Base-by-base conservation (phyloP, 2,113 vertebrate genomes). In the Lepus timidus region DNA sequence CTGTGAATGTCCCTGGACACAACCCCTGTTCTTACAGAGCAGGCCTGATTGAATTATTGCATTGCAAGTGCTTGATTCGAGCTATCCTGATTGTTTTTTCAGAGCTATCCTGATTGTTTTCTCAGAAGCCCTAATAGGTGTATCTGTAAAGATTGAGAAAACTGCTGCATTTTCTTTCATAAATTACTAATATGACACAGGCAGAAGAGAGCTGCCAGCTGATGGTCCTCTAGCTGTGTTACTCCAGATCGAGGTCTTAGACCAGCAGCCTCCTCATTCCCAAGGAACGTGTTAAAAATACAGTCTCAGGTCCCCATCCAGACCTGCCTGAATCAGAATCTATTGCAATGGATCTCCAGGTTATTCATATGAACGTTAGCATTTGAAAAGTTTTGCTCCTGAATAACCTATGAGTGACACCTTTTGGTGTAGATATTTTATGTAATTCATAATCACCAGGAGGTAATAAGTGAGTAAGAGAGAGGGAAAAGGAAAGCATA, bases 161-260 rank as follows among this genome's bases (percentile, higher is more conserved):
- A 67, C 29, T 11, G 10, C 84, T 80, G 49, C 36, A 65, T 36
- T 70, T 68, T 88, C 58, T 88, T 90, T 96, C 39, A 65, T 92
- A 70, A 93, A 84, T 64, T 91, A 78, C n/a, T 95, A 81, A 75
- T 44, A 55, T 12, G 20, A 44, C 68, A 94, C 39, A 82, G 7
- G n/a, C 52, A 92, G 16, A 71, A 88, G 85, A 70, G 36, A 82
- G 9, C 25, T 93, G 29, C 55, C 44, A 73, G 1, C 0, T 36
- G 17, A 58, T 64, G 52, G 22, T 19, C n/a, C 44, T 76, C 65
- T 92, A 51, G n/a, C 33, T 62, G 76, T 73, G 31, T 29, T 27
- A 31, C 49, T 61, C 19, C 16, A 70, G 65, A 80, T 10, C n/a
- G 8, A 49, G n/a, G 12, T 39, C 23, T 25, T 12, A 73, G 25